These are phyloP conservation scores for Pachydiplax longipennis DNA, from an alignment of 2,888 invertebrate genomes.

Conservation along the genomic window DNA sequence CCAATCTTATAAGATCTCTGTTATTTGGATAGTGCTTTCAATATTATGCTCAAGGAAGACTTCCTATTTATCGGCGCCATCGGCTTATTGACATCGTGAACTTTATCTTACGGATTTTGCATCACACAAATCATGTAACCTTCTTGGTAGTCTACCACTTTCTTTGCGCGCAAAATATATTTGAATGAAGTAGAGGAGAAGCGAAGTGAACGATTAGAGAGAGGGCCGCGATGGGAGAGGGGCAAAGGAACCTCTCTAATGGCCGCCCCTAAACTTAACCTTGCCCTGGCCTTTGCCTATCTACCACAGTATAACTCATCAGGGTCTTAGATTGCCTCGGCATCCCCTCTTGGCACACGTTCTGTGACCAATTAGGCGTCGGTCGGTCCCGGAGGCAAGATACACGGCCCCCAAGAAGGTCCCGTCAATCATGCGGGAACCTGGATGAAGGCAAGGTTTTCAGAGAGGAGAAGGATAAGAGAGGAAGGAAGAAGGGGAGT, in stretches of 20 bases:
- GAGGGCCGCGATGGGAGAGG: neutral
- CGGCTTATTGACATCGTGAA: no score
- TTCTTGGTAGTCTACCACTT: neutral
- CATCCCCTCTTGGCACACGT: slow-evolving; percentile 38
- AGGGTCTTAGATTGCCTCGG: slow-evolving; percentile 26
- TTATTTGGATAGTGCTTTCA: no score
- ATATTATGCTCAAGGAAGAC: no score
- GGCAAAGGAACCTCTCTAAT: neutral
- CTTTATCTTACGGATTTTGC: no score
- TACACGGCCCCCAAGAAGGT: slow-evolving; percentile 35
- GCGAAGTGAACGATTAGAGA: neutral
- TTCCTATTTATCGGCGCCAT: no score
- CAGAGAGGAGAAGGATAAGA: neutral
- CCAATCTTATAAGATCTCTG: no score
- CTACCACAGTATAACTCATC: slow-evolving; percentile 41
- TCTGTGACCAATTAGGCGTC: slow-evolving; percentile 42
- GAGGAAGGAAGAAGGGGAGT: neutral
- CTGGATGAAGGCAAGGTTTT: neutral
- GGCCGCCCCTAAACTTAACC: slow-evolving; percentile 36
- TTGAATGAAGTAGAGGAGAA: neutral
- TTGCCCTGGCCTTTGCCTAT: slow-evolving; percentile 31
- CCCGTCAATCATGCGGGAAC: slow-evolving; percentile 42
- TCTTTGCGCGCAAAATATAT: neutral
- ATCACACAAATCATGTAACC: no score
- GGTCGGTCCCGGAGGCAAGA: slow-evolving; percentile 38